Percentiles rank a stretch among this genome's conserved stretches.
Conservation (phyloP, 2,797 vertebrate genomes). For the Sylvilagus floridanus region DNA sequence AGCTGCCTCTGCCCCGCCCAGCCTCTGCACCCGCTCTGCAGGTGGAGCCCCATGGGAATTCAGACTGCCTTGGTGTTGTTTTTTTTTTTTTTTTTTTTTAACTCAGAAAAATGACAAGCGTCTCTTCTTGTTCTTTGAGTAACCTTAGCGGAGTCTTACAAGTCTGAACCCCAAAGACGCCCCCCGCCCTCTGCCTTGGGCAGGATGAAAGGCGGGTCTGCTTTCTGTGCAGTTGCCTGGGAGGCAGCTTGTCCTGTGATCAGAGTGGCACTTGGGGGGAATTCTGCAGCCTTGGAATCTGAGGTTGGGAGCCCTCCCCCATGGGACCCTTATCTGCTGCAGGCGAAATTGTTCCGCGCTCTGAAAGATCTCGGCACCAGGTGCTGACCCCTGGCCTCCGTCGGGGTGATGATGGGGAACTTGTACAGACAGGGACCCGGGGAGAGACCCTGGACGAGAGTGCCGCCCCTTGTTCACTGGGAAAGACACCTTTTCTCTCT, state of each 20-base stretch:
- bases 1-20: background rate
- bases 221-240: conserved; percentile 15
- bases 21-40: background rate
- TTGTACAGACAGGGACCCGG: conserved; percentile 42
- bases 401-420: background rate
- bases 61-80: background rate
- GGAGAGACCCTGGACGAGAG: background rate
- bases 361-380: conserved; percentile 50
- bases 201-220: conserved; percentile 48
- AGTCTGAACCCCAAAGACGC: conserved; percentile 25
- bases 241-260: conserved; percentile 59
- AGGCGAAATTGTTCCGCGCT: conserved; percentile 45
- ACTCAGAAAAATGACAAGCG: conserved; percentile 45
- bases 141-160: conserved; percentile 58
- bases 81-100: conserved; percentile 17
- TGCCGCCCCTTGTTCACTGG: background rate
- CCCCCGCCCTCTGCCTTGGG: background rate
- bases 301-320: conserved; percentile 5
- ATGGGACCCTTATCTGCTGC: conserved; percentile 43
- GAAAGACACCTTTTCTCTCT: background rate
- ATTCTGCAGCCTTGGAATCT: conserved; percentile 1
- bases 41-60: background rate
- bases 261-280: conserved; percentile 41
- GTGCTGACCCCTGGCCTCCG: conserved; percentile 55
- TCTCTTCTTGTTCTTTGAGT: conserved; percentile 62